Evolutionary conservation across 2,113 vertebrate species (phyloP).

Genomic region (Microtus pennsylvanicus): DNA sequence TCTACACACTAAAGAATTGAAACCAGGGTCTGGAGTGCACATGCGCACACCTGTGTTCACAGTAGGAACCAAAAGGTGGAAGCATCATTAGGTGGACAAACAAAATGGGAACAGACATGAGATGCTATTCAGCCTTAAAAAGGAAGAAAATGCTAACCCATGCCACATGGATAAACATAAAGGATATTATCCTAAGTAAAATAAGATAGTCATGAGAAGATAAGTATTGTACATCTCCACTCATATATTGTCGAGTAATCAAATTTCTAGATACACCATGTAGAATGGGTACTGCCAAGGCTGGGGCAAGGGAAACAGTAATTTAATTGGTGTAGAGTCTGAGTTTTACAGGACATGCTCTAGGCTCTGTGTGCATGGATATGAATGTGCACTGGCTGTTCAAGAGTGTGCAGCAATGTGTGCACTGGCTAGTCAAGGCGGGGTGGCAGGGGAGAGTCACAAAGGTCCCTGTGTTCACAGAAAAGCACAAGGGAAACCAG

Average conservation of each 20-base stretch:
- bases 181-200: neutral
- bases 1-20: neutral
- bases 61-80: neutral
- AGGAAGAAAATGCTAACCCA: neutral
- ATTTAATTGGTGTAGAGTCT: neutral
- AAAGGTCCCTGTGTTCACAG: neutral
- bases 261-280: neutral
- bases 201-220: slow-evolving; percentile 6
- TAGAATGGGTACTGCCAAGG: neutral
- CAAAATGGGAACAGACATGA: neutral
- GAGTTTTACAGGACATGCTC: neutral
- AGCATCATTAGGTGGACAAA: neutral
- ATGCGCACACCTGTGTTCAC: neutral
- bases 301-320: neutral
- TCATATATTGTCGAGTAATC: neutral
- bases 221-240: neutral
- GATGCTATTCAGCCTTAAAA: neutral
- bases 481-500: neutral
- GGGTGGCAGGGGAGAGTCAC: neutral
- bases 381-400: neutral
- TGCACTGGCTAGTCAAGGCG: neutral
- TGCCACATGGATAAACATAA: neutral
- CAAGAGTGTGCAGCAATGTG: neutral
- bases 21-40: neutral
- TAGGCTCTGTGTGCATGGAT: neutral